Percentiles rank a stretch among this genome's conserved stretches.
Evolutionary conservation across 1,140 invertebrate species (phyloP).

Genomic region (Polypedilum pembai): DNA sequence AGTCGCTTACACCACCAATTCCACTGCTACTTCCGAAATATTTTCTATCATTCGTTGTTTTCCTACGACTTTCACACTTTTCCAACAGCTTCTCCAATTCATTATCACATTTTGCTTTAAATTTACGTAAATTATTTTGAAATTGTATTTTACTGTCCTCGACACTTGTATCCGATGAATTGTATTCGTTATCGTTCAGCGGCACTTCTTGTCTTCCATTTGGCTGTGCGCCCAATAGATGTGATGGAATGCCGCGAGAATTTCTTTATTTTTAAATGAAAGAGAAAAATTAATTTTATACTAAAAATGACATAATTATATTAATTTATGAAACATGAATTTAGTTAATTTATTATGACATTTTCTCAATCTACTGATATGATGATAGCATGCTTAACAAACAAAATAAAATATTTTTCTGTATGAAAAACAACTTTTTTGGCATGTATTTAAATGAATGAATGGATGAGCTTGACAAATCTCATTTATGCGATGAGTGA

Average conservation of each 20-base stretch:
- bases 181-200: constrained; percentile 35
- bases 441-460: too few species aligned
- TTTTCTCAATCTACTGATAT: background rate
- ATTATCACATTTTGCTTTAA: constrained; percentile 28
- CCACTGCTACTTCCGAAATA: background rate
- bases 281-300: background rate
- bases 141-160: constrained; percentile 31
- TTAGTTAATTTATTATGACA: background rate
- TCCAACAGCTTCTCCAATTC: constrained; percentile 22
- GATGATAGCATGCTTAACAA: background rate
- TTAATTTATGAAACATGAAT: background rate
- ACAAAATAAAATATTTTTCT: too few species aligned
- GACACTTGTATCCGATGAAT: constrained; percentile 35
- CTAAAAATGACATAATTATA: background rate
- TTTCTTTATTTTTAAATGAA: constrained; percentile 32
- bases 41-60: background rate
- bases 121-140: constrained; percentile 28
- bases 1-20: background rate
- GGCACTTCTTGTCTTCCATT: background rate
- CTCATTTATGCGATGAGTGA: too few species aligned
- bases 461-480: too few species aligned
- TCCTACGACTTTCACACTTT: constrained; percentile 10
- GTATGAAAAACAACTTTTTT: too few species aligned
- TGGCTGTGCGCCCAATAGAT: constrained; percentile 33
- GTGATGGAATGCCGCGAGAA: constrained; percentile 35